These are phyloP conservation scores for Phymanthus crucifer DNA, from an alignment of 92 coral and sea anemone species.

Conservation along the genomic window DNA sequence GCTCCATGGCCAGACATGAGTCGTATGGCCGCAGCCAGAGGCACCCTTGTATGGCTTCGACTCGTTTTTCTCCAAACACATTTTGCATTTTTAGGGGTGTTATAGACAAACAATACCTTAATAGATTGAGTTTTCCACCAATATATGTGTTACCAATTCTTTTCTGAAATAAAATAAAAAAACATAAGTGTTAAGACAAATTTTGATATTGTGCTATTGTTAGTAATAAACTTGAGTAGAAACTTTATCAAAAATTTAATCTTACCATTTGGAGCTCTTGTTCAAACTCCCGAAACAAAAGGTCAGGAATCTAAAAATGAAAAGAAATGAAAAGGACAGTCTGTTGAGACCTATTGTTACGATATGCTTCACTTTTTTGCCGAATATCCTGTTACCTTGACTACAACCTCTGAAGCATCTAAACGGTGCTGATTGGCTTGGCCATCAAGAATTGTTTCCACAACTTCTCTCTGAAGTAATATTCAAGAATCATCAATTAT, in stretches of 20 bases:
- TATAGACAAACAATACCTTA: constrained; percentile 67
- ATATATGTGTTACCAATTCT: constrained; percentile 80
- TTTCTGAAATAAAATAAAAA: constrained; percentile 40
- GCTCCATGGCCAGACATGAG: too few species aligned
- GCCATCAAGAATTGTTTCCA: constrained; percentile 69
- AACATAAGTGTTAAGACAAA: background rate
- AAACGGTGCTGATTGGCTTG: constrained; percentile 74
- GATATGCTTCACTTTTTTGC: too few species aligned
- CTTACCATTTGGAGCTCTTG: constrained; percentile 72
- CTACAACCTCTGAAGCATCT: constrained; percentile 78
- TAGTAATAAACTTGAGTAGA: background rate
- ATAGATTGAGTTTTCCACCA: constrained; percentile 83
- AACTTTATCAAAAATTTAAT: background rate
- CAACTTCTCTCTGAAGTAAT: constrained; percentile 46
- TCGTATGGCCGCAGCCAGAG: too few species aligned
- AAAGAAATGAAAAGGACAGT: background rate
- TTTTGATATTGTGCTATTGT: background rate
- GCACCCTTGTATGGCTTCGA: too few species aligned
- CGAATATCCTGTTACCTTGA: constrained; percentile 55
- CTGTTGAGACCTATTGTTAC: too few species aligned
- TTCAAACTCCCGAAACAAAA: constrained; percentile 73
- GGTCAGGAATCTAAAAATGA: constrained; percentile 73
- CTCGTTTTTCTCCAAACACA: too few species aligned
- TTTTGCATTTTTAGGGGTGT: too few species aligned
- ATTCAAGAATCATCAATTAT: too few species aligned